Conservation (phyloP, 2,113 vertebrate species). For the Seriola aureovittata region DNA sequence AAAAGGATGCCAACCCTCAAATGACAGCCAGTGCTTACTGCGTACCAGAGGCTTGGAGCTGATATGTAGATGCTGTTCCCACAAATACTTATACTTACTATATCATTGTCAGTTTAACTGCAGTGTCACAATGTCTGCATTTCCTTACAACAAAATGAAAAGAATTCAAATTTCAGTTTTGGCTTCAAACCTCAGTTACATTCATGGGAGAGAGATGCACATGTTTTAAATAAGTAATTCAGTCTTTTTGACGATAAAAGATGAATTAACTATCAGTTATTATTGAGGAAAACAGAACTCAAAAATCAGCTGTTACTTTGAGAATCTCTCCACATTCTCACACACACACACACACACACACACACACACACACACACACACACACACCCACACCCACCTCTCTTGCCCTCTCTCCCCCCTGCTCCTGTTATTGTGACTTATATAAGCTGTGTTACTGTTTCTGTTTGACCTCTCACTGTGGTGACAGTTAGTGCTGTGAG, state of each 20-base stretch:
- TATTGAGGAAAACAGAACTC: not conserved
- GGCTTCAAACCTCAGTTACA: too few relatives aligned
- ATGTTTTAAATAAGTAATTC: not conserved
- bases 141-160: too few relatives aligned
- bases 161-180: too few relatives aligned
- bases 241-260: not conserved
- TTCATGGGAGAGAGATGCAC: not conserved
- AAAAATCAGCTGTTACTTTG: slow-evolving; percentile 5
- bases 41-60: not conserved
- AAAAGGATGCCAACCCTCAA: not conserved
- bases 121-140: too few relatives aligned
- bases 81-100: too few relatives aligned
- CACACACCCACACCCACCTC: slow-evolving; percentile 1
- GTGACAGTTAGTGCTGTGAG: slow-evolving; percentile 79
- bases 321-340: not conserved
- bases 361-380: not conserved
- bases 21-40: not conserved
- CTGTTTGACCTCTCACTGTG: slow-evolving; percentile 80
- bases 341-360: too few relatives aligned
- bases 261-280: not conserved
- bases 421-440: slow-evolving; percentile 78
- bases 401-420: slow-evolving; percentile 15
- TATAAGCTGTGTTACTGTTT: slow-evolving; percentile 80
- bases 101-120: too few relatives aligned
- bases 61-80: too few relatives aligned